Percentiles rank a stretch among this genome's conserved stretches.
These are phyloP conservation scores for Aricia artaxerxes DNA, from an alignment of 2,888 invertebrate species.

Conservation along the genomic window DNA sequence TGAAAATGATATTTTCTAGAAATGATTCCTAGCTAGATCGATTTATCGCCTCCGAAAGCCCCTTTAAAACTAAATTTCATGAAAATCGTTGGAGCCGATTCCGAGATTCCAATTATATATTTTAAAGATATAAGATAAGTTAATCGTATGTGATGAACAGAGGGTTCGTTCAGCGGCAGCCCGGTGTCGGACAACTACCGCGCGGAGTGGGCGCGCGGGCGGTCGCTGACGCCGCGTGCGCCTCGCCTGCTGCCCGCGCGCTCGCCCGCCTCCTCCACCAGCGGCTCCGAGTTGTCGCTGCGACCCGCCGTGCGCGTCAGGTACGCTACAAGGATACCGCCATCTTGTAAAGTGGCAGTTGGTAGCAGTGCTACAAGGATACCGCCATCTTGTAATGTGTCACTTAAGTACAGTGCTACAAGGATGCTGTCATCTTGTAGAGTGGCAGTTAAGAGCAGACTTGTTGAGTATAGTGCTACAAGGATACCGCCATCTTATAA, in stretches of 20 bases:
- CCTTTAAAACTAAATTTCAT: no score
- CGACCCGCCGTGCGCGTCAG: constrained; percentile 71
- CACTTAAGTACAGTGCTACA: background rate
- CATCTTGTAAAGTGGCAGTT: background rate
- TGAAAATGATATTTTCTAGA: no score
- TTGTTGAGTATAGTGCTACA: background rate
- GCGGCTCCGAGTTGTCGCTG: constrained; percentile 70
- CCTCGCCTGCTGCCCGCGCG: constrained; percentile 63
- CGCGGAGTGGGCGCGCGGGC: constrained; percentile 86
- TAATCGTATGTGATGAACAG: constrained; percentile 37
- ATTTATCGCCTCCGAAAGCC: no score
- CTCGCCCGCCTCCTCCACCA: constrained; percentile 63
- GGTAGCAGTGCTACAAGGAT: background rate
- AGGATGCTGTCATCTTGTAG: background rate
- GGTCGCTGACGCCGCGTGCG: constrained; percentile 68
- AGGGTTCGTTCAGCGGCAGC: constrained; percentile 67
- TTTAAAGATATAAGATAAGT: no score
- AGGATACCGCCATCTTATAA: background rate
- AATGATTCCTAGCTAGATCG: no score
- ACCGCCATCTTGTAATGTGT: background rate
- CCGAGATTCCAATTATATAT: no score
- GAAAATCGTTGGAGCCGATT: no score
- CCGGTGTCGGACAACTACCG: constrained; percentile 84
- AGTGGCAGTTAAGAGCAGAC: background rate
- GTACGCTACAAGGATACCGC: constrained; percentile 44